Evolutionary conservation across 2,888 invertebrate species (phyloP), one percentile per base, ranked within the genome.

Genomic region (Drosophila anomalata): DNA sequence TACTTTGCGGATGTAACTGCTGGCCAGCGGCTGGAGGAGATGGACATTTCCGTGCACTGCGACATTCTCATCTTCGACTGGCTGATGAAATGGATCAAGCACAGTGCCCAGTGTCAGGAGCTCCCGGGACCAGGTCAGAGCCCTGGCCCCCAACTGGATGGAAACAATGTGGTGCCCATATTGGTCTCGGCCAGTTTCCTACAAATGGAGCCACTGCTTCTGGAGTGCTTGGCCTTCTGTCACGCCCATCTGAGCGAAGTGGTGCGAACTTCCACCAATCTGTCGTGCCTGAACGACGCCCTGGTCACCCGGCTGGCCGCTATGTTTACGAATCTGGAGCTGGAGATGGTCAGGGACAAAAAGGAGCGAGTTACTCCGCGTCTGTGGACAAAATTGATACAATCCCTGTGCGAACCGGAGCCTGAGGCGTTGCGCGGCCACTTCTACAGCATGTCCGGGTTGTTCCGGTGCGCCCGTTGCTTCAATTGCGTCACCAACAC

Each of bases 21-120:
- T 14, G 96, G 94, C 86, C 96, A 97, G 89, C 93, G 95, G 62
- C 91, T 97, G 7, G 96, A 96, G 88, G 98, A 98, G 87, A 97
- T 98, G 94, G 98, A 98, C 88, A 98, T 99, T 78, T 98, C 98
- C 0, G 98, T 99, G 0, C 98, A 98, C 90, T 99, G 98, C 90
- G 98, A 99, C 92, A 96, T 99, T 62, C 94, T 96, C 90, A 97
- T 98, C 71, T 99, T 99, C 91, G 98, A 98, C 86, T 98, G 98
- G 98, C 92, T 99, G 56, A 97, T 98, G 96, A 95, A 95, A 75
- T 98, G 98, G 97, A 96, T 98, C n/a, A 97, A 97, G 91, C 94
- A 94, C 31, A 96, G 96, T 79, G 92, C 67, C 31, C 83, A 65
- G 41, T 65, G 55, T 9, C 71, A 74, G 54, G 88, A 85, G 14